Percentiles rank a stretch among this genome's conserved stretches.
These are phyloP conservation scores for Pocota personata DNA, from an alignment of 2,888 invertebrate genomes.

Conservation along the genomic window DNA sequence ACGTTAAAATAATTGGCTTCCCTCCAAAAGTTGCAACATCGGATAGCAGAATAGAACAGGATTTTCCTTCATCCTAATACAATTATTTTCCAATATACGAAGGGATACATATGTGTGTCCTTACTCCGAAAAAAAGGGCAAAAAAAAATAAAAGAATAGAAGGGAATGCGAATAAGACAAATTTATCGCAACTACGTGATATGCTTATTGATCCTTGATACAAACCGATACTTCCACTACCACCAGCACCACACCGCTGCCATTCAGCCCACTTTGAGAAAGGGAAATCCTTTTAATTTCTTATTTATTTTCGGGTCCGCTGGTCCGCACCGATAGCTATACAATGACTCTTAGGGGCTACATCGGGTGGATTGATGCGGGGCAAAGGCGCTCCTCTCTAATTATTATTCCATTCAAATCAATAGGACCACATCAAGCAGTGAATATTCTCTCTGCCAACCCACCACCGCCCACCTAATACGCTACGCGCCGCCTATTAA, in stretches of 20 bases:
- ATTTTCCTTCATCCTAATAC: slow-evolving; percentile 45
- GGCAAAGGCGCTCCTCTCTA: slow-evolving; percentile 34
- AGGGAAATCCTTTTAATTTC: slow-evolving; percentile 65
- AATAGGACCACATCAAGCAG: slow-evolving; percentile 65
- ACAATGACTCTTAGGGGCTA: slow-evolving; percentile 36
- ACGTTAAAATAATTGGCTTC: slow-evolving; percentile 67
- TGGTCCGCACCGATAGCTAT: slow-evolving; percentile 58
- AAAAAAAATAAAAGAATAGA: not conserved
- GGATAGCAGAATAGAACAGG: slow-evolving; percentile 11
- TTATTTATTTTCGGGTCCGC: slow-evolving; percentile 67
- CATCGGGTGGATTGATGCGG: slow-evolving; percentile 22
- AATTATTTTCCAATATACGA: slow-evolving; percentile 56
- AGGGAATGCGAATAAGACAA: slow-evolving; percentile 51
- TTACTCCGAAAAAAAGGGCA: not conserved
- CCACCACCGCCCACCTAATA: slow-evolving; percentile 13
- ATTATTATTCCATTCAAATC: slow-evolving; percentile 72
- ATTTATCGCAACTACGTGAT: slow-evolving; percentile 71
- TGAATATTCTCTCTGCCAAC: not conserved
- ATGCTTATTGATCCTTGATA: slow-evolving; percentile 64
- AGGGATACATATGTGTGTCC: not conserved
- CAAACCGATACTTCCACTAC: slow-evolving; percentile 16
- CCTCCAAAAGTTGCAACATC: slow-evolving; percentile 47
- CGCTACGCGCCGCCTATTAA: slow-evolving; percentile 61
- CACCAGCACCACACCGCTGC: not conserved
- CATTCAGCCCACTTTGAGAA: not conserved